Evolutionary conservation across 1,140 invertebrate genomes (phyloP).

Genomic region (Caenorhabditis tropicalis): DNA sequence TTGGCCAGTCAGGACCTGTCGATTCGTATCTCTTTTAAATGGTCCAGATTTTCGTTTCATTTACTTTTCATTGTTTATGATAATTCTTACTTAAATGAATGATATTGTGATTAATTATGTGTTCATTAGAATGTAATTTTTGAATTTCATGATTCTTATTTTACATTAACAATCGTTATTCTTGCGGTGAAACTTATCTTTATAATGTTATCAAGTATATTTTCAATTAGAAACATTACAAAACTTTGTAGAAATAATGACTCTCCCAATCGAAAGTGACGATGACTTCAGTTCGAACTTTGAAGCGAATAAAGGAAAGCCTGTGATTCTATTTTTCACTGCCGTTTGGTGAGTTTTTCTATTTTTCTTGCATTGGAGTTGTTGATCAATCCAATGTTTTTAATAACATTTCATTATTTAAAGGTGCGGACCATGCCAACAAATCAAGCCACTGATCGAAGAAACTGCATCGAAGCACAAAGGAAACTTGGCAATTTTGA

Average conservation of each 20-base stretch:
- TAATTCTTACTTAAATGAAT: neutral
- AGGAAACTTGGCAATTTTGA: neutral
- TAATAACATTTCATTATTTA: neutral
- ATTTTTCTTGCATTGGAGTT: neutral
- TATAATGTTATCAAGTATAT: neutral
- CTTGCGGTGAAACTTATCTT: neutral
- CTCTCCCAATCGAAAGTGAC: neutral
- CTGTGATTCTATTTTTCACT: constrained; percentile 29
- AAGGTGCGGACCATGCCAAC: constrained; percentile 15
- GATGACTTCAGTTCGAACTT: neutral
- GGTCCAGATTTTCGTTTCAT: neutral
- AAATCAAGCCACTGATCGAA: neutral
- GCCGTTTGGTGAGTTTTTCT: neutral
- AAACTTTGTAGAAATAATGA: neutral
- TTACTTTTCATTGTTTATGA: neutral
- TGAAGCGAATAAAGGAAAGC: neutral
- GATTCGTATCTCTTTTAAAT: neutral
- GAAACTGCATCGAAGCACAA: neutral
- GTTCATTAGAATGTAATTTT: neutral
- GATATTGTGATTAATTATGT: constrained; percentile 21
- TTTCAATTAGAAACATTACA: neutral
- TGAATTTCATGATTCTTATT: neutral
- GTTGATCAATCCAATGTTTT: too few relatives aligned
- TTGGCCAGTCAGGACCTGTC: constrained; percentile 13
- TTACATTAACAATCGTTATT: neutral